Percentiles rank a stretch among this genome's conserved stretches.
Evolutionary conservation across 2,113 vertebrate genomes (phyloP).

Genomic region (Phrynocephalus versicolor): DNA sequence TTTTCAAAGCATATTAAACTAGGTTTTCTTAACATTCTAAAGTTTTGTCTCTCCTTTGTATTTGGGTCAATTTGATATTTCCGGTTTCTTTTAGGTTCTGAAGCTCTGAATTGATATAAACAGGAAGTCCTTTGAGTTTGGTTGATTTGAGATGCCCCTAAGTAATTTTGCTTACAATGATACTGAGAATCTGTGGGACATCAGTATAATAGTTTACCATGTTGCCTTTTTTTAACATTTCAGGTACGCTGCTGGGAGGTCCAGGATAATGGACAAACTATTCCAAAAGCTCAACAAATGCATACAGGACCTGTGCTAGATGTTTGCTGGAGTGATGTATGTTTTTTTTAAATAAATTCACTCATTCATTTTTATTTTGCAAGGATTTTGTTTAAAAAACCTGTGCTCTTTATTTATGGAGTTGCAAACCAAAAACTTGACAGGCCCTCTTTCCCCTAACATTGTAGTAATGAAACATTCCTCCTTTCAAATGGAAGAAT

Average conservation of each 20-base stretch:
- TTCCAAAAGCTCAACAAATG: conserved; percentile 99
- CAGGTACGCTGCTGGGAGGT: conserved; percentile 99
- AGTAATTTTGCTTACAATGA: not conserved
- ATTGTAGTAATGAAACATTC: not conserved
- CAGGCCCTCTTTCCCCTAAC: not conserved
- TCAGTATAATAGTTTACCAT: not conserved
- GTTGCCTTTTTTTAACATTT: not conserved
- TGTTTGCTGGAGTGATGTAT: conserved; percentile 96
- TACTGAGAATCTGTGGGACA: not conserved
- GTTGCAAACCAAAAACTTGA: not conserved
- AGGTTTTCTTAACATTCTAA: too few relatives aligned
- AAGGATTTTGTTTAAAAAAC: not conserved
- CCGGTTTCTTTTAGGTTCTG: too few relatives aligned
- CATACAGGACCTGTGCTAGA: conserved; percentile 95
- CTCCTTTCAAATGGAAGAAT: not conserved
- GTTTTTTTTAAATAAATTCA: conserved; percentile 39
- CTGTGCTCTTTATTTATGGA: not conserved
- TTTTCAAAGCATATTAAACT: too few relatives aligned
- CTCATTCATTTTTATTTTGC: not conserved
- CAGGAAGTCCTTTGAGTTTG: not conserved
- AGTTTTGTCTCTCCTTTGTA: too few relatives aligned
- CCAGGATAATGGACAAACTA: conserved; percentile 96
- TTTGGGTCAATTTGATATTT: too few relatives aligned
- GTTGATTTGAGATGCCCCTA: not conserved
- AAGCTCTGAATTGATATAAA: not conserved